These are phyloP conservation scores for Cinclus cinclus DNA, from an alignment of 2,113 vertebrate genomes.

Conservation along the genomic window DNA sequence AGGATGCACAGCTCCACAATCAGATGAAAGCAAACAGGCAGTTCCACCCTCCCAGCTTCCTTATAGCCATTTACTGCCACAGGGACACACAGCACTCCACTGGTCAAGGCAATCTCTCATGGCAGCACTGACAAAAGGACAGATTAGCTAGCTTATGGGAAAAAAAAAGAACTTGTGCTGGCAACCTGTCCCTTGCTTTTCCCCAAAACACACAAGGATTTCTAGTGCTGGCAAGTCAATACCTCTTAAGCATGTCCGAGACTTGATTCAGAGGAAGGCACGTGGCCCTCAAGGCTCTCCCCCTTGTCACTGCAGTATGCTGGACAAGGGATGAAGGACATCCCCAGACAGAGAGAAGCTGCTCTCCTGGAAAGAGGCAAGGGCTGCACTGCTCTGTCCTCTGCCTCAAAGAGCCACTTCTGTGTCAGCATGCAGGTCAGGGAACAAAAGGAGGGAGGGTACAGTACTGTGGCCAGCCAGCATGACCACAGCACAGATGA, in stretches of 20 bases:
- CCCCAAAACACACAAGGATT: background rate
- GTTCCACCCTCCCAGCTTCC: background rate
- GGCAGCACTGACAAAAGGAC: background rate
- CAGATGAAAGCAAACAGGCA: background rate
- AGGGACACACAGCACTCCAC: fast-evolving
- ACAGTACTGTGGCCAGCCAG: background rate
- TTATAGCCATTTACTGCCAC: background rate
- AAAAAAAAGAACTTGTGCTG: background rate
- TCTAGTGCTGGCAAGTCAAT: background rate
- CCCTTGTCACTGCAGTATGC: background rate
- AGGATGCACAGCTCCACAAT: fast-evolving
- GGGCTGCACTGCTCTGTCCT: background rate
- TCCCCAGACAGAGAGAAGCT: background rate
- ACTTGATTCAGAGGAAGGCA: background rate
- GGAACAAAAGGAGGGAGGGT: background rate
- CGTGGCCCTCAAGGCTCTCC: background rate
- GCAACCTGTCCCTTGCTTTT: background rate
- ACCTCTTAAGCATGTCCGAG: background rate
- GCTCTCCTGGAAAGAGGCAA: background rate
- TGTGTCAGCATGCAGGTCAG: background rate
- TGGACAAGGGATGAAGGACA: background rate
- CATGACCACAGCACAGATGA: fast-evolving
- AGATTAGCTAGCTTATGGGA: background rate
- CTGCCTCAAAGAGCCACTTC: background rate
- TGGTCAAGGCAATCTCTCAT: background rate